Evolutionary conservation across 2,888 invertebrate species (phyloP), one percentile per base, ranked within the genome.

Genomic region (Hyposoter dolosus): DNA sequence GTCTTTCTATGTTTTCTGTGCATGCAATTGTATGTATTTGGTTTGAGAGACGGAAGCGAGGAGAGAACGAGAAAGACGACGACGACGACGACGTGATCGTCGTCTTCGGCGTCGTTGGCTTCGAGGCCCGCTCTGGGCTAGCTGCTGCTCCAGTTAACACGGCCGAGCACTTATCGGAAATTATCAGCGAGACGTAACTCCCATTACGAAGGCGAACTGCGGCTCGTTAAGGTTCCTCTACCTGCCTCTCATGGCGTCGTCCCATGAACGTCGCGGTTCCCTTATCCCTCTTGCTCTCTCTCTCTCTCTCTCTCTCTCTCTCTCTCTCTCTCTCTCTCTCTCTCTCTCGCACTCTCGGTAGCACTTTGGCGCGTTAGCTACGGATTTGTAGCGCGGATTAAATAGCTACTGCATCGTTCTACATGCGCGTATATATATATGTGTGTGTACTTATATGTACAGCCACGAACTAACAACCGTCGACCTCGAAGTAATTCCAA

Each of bases 141-240:
- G 60, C 63, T 43, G 86, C 88, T 91, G 92, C 90, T 91, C 91
- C 90, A 90, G 92, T 93, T 93, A 92, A 92, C 92, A 91, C 91
- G 91, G 91, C 87, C 90, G 90, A 92, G 92, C 93, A 93, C 93
- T 93, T 93, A 93, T 93, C 92, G 93, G 92, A 92, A 93, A 93
- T 93, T 93, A 93, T 93, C 93, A 91, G 90, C 91, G 90, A 91
- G 90, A 92, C 91, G 91, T 92, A 92, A 93, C 91, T 92, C 90
- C 91, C 90, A 92, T 93, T 92, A 92, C 90, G 90, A 76, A 82
- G 82, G 82, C 78, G 86, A 84, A 82, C 86, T 79, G 86, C 79
- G 84, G 84, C 84, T 86, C 86, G 86, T 86, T 86, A 86, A 82
- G 86, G 86, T 82, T 86, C 86, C 82, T 82, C 74, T 86, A 86